Conservation (phyloP, 2,113 vertebrate species). For the Ellobius talpinus region DNA sequence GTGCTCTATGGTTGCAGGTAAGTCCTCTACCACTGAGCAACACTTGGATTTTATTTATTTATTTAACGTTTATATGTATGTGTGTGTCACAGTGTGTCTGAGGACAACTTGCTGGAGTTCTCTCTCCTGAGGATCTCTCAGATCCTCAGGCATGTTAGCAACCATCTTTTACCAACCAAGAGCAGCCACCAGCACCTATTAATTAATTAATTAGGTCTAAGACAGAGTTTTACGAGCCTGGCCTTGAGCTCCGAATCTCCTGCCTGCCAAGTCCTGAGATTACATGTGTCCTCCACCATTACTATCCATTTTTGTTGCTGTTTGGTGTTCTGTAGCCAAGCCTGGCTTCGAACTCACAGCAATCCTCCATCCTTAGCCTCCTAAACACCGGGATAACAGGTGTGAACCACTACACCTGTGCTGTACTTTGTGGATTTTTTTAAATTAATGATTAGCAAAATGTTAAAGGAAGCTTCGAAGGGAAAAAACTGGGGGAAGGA, state of each 20-base stretch:
- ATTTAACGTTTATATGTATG: neutral
- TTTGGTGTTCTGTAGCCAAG: neutral
- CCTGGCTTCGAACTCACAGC: neutral
- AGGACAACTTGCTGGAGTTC: neutral
- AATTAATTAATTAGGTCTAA: neutral
- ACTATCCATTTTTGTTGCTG: neutral
- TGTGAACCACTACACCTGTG: neutral
- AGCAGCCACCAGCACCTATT: neutral
- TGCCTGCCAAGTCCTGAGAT: neutral
- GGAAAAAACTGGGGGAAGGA: neutral
- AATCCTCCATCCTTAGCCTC: neutral
- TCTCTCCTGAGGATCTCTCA: neutral
- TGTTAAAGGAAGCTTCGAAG: neutral
- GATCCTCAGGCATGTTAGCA: neutral
- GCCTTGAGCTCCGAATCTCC: neutral
- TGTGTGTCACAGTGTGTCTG: fast-evolving
- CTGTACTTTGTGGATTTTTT: neutral
- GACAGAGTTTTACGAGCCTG: neutral
- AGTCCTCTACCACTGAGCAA: neutral
- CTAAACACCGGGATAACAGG: neutral
- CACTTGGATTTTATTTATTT: neutral
- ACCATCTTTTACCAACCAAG: neutral
- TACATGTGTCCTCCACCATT: neutral
- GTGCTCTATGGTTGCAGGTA: too few relatives aligned
- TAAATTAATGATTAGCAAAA: neutral